phyloP scores from a whole-genome alignment of 2,888 invertebrate species.

The Argyra leucocephala region DNA sequence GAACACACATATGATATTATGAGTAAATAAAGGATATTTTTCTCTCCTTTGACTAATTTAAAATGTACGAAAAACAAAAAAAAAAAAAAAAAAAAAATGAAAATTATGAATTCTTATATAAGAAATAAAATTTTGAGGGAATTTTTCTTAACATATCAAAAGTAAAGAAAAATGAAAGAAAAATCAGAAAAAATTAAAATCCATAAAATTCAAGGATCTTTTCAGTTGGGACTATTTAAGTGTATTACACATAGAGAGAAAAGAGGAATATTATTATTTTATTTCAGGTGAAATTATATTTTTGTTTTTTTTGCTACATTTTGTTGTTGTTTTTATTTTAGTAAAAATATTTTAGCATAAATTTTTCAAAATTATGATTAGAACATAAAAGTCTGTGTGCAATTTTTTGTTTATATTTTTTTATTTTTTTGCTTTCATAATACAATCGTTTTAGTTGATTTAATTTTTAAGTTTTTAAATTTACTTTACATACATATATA shows the following conservation, averaged over 20 bases:
- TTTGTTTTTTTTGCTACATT: not conserved
- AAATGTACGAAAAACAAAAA: not conserved
- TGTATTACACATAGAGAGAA: not conserved
- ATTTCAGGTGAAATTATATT: not conserved
- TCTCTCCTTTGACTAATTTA: conserved; percentile 4
- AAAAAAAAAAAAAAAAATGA: too few species aligned
- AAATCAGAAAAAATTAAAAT: too few species aligned
- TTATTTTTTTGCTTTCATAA: too few species aligned
- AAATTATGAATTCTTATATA: too few species aligned
- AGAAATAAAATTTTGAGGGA: too few species aligned
- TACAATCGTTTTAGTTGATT: too few species aligned
- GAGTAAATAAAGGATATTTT: not conserved
- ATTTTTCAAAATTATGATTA: conserved; percentile 1
- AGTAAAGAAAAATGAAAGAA: too few species aligned
- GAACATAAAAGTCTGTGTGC: not conserved
- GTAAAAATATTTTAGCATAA: not conserved
- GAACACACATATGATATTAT: too few species aligned
- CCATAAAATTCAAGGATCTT: not conserved
- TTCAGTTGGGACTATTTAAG: conserved; percentile 1
- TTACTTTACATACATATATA: too few species aligned
- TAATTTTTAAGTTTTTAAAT: too few species aligned
- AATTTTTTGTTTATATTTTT: not conserved
- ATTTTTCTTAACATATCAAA: not conserved
- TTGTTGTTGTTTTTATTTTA: not conserved
- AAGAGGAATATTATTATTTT: not conserved